A percentile compares a stretch with the other conserved stretches of the same genome.
phyloP scores from a whole-genome alignment of 2,797 vertebrate genomes.

The Scyliorhinus canicula region DNA sequence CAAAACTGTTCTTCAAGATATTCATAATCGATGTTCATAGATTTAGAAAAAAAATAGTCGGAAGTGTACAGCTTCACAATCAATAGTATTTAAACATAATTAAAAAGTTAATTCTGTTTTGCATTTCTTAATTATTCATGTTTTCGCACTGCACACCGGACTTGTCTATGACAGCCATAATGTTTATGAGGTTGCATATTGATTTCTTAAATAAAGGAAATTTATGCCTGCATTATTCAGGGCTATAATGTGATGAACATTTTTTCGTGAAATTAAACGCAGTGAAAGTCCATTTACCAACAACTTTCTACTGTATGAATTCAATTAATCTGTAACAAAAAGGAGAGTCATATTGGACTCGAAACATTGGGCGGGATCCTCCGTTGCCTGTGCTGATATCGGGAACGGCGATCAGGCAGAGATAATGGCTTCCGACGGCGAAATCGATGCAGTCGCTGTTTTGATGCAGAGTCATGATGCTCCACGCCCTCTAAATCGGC shows the following conservation, averaged over 20 bases:
- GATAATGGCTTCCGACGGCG: too few relatives aligned
- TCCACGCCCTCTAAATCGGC: too few relatives aligned
- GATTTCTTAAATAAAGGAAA: background rate
- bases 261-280: conserved; percentile 8
- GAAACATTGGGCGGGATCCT: too few relatives aligned
- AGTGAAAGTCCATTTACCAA: background rate
- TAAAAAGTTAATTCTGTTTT: background rate
- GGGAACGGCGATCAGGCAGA: too few relatives aligned
- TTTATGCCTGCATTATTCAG: background rate
- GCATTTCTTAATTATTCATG: background rate
- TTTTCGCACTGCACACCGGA: background rate
- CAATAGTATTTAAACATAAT: background rate
- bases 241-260: background rate
- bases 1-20: background rate
- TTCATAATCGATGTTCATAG: background rate
- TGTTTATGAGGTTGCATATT: background rate
- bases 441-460: too few relatives aligned
- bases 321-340: background rate
- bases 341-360: background rate
- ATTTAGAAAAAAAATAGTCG: background rate
- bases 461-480: too few relatives aligned
- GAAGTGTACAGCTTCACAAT: background rate
- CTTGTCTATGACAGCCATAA: background rate
- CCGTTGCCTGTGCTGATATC: too few relatives aligned
- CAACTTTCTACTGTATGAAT: background rate